Percentiles rank a stretch among this genome's conserved stretches.
Conservation (phyloP, 1,140 invertebrate species). For the Heliconius hermathena region DNA sequence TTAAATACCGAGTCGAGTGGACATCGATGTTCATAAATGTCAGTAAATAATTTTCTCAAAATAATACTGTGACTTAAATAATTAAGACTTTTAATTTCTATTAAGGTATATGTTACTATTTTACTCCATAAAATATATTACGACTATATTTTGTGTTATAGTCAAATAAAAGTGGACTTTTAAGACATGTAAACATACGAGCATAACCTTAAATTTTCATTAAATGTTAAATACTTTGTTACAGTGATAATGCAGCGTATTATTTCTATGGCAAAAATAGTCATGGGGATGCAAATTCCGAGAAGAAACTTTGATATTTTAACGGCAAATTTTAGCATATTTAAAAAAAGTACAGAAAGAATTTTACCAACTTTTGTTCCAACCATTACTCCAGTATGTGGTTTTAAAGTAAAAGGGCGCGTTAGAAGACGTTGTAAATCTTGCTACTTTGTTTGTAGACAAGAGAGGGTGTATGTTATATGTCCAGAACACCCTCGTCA, state of each 20-base stretch:
- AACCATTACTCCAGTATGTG: constrained; percentile 53
- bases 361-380: constrained; percentile 53
- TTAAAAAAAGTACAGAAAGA: constrained; percentile 51
- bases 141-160: neutral
- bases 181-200: neutral
- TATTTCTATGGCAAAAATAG: constrained; percentile 48
- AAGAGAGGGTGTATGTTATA: constrained; percentile 87
- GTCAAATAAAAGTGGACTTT: neutral
- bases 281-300: constrained; percentile 35
- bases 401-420: constrained; percentile 69
- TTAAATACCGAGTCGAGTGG: no score
- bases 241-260: constrained; percentile 58
- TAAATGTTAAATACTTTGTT: neutral
- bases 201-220: neutral
- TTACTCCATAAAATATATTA: no score
- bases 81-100: no score
- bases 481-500: constrained; percentile 89
- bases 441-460: constrained; percentile 87
- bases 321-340: constrained; percentile 49
- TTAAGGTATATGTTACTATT: no score
- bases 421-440: constrained; percentile 85
- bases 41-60: no score
- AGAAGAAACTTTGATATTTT: constrained; percentile 18
- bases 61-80: no score
- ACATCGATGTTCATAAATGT: no score